phyloP scores from a whole-genome alignment of 2,888 invertebrate genomes.

The Mesochorus sp. region DNA sequence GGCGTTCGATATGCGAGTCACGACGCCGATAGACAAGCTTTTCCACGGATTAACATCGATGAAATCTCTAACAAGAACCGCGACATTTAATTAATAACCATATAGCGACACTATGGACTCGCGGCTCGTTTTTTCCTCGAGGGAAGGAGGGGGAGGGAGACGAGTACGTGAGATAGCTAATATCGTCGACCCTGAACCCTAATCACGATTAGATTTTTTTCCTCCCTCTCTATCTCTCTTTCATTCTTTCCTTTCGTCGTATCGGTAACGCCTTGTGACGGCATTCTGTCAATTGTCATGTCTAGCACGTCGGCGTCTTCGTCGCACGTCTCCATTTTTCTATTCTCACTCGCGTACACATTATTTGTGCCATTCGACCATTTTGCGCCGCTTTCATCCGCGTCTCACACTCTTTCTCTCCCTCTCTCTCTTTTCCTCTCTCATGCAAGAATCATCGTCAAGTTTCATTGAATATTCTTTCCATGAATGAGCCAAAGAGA shows the following conservation, averaged over 20 bases:
- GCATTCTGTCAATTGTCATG: conserved; percentile 75
- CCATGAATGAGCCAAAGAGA: conserved; percentile 67
- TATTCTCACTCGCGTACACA: conserved; percentile 25
- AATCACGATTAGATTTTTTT: conserved; percentile 65
- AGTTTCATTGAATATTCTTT: conserved; percentile 77
- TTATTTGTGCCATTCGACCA: conserved; percentile 30
- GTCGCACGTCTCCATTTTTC: conserved; percentile 39
- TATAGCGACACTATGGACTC: conserved; percentile 62
- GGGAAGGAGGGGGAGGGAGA: conserved; percentile 45
- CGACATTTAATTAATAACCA: conserved; percentile 65
- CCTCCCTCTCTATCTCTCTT: neutral
- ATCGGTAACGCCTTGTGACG: conserved; percentile 37
- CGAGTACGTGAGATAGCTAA: conserved; percentile 65
- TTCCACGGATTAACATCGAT: conserved; percentile 62
- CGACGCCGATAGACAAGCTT: conserved; percentile 36
- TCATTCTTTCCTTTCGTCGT: neutral
- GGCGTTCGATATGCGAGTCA: conserved; percentile 47
- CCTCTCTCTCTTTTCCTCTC: conserved; percentile 36
- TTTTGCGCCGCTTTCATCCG: conserved; percentile 34
- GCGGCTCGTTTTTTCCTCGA: neutral
- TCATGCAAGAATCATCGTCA: conserved; percentile 64
- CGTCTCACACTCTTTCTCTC: neutral
- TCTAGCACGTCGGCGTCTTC: conserved; percentile 73
- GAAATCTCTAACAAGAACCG: conserved; percentile 53
- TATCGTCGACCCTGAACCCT: conserved; percentile 64